phyloP scores from a whole-genome alignment of 2,113 vertebrate species.

The Guaruba guarouba region DNA sequence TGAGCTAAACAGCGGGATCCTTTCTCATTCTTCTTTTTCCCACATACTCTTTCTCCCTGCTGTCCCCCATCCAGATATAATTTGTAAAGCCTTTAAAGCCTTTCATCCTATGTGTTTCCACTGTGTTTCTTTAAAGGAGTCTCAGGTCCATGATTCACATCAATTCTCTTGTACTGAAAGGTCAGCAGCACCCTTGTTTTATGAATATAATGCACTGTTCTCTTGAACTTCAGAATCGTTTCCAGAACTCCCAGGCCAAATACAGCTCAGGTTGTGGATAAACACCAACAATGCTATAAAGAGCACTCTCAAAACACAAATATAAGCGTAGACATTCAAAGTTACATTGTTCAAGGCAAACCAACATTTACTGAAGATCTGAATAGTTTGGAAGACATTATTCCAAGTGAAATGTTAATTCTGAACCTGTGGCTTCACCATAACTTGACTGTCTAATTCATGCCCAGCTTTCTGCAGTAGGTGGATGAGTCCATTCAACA shows the following conservation, averaged over 20 bases:
- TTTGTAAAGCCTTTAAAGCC: slow-evolving; percentile 49
- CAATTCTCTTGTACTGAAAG: slow-evolving; percentile 24
- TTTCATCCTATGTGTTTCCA: slow-evolving; percentile 28
- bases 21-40: slow-evolving; percentile 37
- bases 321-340: not conserved
- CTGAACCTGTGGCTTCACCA: not conserved
- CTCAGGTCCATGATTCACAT: slow-evolving; percentile 12
- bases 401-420: not conserved
- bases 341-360: not conserved
- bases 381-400: not conserved
- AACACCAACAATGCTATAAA: not conserved
- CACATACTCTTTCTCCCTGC: slow-evolving; percentile 43
- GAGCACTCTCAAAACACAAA: not conserved
- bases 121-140: not conserved
- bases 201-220: slow-evolving; percentile 2
- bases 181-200: slow-evolving; percentile 20
- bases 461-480: not conserved
- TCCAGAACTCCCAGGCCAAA: slow-evolving; percentile 16
- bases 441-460: not conserved
- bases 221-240: not conserved
- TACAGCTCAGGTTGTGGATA: not conserved
- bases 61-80: slow-evolving; percentile 6
- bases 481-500: not conserved
- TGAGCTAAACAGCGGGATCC: slow-evolving; percentile 42
- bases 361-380: not conserved